Evolutionary conservation across 1,140 invertebrate species (phyloP).

Genomic region (Heliconius nattereri): DNA sequence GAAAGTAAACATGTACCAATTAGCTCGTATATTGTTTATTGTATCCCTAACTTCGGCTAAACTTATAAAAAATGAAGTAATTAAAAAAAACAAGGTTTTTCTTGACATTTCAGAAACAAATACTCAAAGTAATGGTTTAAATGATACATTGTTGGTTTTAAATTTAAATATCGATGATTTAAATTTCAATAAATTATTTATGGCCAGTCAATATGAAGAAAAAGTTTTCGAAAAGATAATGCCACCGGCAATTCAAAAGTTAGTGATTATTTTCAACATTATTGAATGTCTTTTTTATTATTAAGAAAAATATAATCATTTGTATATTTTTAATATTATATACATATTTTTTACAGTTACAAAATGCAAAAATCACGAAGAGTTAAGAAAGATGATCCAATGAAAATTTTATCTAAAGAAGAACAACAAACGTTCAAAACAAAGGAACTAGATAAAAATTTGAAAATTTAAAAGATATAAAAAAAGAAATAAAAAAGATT

Average conservation of each 20-base stretch:
- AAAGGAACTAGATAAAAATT: not conserved
- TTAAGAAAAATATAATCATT: not conserved
- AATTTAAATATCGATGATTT: conserved; percentile 40
- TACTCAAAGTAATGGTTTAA: not conserved
- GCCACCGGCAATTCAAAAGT: conserved; percentile 38
- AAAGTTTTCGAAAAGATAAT: conserved; percentile 38
- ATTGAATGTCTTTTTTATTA: not conserved
- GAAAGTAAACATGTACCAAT: conserved; percentile 17
- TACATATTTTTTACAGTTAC: not conserved
- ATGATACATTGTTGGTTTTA: conserved; percentile 43
- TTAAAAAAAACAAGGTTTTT: not conserved
- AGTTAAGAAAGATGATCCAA: conserved; percentile 14
- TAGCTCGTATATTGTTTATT: conserved; percentile 1
- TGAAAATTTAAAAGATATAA: conserved; percentile 26
- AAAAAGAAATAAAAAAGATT: conserved; percentile 41
- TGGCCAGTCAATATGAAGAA: conserved; percentile 37
- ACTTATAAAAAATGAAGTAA: conserved; percentile 6
- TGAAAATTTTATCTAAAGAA: not conserved
- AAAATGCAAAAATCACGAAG: not conserved
- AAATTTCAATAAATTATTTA: conserved; percentile 39
- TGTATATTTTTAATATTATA: not conserved
- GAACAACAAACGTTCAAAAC: not conserved
- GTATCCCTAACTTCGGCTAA: conserved; percentile 9
- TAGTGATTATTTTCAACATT: conserved; percentile 13
- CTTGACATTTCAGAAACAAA: not conserved